Evolutionary conservation across 2,797 vertebrate genomes (phyloP).

Genomic region (Tenualosa ilisha): DNA sequence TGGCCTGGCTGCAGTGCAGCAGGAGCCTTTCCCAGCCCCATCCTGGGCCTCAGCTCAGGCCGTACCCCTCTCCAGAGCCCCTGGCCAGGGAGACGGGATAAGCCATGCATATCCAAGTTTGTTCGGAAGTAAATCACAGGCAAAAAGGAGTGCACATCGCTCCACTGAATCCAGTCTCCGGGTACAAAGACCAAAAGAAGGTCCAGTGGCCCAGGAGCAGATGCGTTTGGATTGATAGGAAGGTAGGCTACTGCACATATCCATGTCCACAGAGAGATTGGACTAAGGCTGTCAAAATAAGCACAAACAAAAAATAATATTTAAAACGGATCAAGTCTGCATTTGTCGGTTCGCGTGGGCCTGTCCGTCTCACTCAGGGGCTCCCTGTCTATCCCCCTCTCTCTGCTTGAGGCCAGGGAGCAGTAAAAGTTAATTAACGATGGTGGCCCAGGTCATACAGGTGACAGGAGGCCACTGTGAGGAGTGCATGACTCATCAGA

Average conservation of each 20-base stretch:
- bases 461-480: conserved; percentile 35
- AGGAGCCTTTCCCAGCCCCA: neutral
- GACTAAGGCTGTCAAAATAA: neutral
- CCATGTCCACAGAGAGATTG: neutral
- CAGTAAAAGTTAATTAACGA: conserved; percentile 22
- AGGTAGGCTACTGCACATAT: neutral
- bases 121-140: conserved; percentile 15
- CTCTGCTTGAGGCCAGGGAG: neutral
- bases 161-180: neutral
- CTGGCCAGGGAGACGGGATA: neutral
- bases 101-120: conserved; percentile 20
- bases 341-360: neutral
- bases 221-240: neutral
- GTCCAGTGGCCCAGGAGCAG: neutral
- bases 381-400: neutral
- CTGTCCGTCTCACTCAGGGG: neutral
- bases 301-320: neutral
- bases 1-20: neutral
- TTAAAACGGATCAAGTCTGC: neutral
- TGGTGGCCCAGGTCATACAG: conserved; percentile 23
- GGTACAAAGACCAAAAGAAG: neutral
- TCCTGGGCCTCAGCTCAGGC: neutral
- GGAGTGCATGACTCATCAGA: conserved; percentile 48
- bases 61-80: neutral
- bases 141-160: neutral